Evolutionary conservation across 2,888 invertebrate species (phyloP).

Genomic region (Oscheius sp.): DNA sequence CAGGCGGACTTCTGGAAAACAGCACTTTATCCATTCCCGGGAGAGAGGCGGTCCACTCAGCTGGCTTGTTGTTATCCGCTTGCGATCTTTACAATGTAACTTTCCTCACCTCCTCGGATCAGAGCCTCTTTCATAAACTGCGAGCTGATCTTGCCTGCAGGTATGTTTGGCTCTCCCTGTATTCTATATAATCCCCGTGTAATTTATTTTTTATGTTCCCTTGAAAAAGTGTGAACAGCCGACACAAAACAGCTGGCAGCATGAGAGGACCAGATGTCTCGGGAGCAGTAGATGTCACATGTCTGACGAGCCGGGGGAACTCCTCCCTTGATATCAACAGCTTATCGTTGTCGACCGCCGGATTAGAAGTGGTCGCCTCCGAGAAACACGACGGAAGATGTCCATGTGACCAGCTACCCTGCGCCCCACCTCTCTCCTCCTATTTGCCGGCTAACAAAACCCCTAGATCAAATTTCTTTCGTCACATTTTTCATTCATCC

Average conservation of each 20-base stretch:
- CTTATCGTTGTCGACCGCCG: neutral
- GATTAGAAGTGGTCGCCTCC: neutral
- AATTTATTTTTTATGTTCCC: no score
- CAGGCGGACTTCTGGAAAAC: constrained; percentile 32
- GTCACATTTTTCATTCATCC: neutral
- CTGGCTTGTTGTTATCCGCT: constrained; percentile 32
- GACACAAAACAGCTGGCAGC: constrained; percentile 24
- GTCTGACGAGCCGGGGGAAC: neutral
- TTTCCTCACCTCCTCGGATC: constrained; percentile 49
- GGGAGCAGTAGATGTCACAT: no score
- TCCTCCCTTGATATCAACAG: neutral
- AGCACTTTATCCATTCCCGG: constrained; percentile 30
- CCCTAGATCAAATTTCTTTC: constrained; percentile 19
- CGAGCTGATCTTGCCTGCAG: constrained; percentile 52
- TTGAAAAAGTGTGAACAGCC: constrained; percentile 14
- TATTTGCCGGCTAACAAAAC: constrained; percentile 31
- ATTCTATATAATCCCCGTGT: neutral
- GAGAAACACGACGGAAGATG: no score
- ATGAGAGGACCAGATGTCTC: constrained; percentile 12
- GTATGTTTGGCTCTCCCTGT: constrained; percentile 19
- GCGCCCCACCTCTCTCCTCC: neutral
- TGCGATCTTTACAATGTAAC: constrained; percentile 55
- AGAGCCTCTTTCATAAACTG: constrained; percentile 40
- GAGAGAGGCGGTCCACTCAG: constrained; percentile 24
- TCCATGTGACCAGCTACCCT: neutral